A percentile compares a stretch with the other conserved stretches of the same genome.
Evolutionary conservation across 2,888 invertebrate genomes (phyloP).

Genomic region (Mythimna ferrago): DNA sequence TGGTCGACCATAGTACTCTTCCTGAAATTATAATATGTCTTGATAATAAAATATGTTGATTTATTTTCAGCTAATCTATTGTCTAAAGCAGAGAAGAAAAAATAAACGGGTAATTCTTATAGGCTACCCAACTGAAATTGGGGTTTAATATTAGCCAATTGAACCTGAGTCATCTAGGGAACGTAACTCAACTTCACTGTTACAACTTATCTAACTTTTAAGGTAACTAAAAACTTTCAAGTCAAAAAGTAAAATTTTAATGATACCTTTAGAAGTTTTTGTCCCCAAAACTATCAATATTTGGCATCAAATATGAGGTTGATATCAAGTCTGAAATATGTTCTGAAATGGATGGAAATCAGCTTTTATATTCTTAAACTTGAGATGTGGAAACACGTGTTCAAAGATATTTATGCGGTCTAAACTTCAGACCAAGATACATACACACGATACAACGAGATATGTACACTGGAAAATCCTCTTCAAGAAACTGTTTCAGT

Average conservation of each 20-base stretch:
- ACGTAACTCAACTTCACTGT: too few species aligned
- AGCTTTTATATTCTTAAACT: not conserved
- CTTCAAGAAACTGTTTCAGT: too few species aligned
- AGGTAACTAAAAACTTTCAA: too few species aligned
- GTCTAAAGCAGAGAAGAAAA: too few species aligned
- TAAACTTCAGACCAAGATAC: not conserved
- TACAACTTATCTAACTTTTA: too few species aligned
- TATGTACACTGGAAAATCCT: not conserved
- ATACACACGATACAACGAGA: too few species aligned
- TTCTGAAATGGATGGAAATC: too few species aligned
- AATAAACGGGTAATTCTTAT: not conserved
- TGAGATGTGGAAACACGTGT: not conserved
- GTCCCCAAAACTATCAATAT: too few species aligned
- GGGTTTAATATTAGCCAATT: not conserved
- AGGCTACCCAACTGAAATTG: not conserved
- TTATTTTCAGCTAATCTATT: not conserved
- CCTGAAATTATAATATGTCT: conserved; percentile 90
- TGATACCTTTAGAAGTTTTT: too few species aligned
- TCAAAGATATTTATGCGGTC: not conserved
- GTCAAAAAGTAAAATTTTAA: too few species aligned
- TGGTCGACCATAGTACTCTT: conserved; percentile 96
- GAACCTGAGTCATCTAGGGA: not conserved
- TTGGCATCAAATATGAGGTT: too few species aligned
- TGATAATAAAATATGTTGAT: not conserved
- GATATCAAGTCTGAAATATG: too few species aligned